A percentile compares a stretch with the other conserved stretches of the same genome.
phyloP scores from a whole-genome alignment of 1,140 invertebrate species.

The Temnothorax curvispinosus region DNA sequence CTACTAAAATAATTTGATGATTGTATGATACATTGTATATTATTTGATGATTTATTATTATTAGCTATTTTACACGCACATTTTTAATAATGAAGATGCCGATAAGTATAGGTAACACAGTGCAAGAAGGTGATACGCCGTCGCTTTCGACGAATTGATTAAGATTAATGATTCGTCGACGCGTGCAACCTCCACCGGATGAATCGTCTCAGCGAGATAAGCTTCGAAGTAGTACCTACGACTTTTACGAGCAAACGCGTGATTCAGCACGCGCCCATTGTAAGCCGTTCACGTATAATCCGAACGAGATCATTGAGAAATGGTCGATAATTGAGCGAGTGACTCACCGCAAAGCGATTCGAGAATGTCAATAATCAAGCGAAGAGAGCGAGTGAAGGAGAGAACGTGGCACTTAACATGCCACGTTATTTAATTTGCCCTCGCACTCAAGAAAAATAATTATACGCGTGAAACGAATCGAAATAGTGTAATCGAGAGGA shows the following conservation, averaged over 20 bases:
- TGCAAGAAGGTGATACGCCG: neutral
- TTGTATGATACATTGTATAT: no score
- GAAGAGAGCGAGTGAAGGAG: neutral
- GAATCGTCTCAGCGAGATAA: slow-evolving; percentile 19
- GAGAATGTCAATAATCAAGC: slow-evolving; percentile 28
- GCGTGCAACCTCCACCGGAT: neutral
- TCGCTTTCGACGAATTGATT: slow-evolving; percentile 47
- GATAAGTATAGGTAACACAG: neutral
- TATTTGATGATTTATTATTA: neutral
- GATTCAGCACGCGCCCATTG: slow-evolving; percentile 39
- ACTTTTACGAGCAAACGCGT: slow-evolving; percentile 36
- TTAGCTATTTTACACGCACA: neutral
- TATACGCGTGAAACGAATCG: slow-evolving; percentile 26
- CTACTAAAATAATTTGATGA: neutral
- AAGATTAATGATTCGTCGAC: slow-evolving; percentile 41
- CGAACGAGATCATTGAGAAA: slow-evolving; percentile 13
- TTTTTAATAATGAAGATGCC: slow-evolving; percentile 9
- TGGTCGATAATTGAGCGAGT: slow-evolving; percentile 5
- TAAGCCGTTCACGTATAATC: neutral
- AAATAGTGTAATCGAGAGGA: slow-evolving; percentile 11
- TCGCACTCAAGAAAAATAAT: slow-evolving; percentile 5
- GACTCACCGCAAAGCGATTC: slow-evolving; percentile 37
- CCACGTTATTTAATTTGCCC: neutral
- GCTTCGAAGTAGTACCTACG: neutral
- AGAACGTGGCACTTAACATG: neutral